These are phyloP conservation scores for Plecturocebus donacophilus DNA, from an alignment of 2,113 vertebrate genomes.

Conservation along the genomic window DNA sequence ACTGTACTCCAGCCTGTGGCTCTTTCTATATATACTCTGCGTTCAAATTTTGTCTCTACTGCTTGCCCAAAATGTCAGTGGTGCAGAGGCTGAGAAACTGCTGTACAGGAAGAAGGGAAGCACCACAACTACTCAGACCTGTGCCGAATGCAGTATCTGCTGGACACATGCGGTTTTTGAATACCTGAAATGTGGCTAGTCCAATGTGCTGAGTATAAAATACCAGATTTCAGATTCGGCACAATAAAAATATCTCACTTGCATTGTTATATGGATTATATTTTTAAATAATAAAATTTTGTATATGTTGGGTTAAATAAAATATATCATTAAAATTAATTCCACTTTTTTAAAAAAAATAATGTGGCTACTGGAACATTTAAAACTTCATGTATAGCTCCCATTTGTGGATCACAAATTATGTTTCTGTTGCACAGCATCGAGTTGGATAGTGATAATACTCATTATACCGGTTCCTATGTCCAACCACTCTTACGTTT, in stretches of 20 bases:
- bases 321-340: conserved; percentile 12
- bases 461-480: background rate
- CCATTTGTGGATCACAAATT: background rate
- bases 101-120: background rate
- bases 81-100: background rate
- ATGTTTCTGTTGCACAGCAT: background rate
- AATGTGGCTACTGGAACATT: background rate
- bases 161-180: accelerated
- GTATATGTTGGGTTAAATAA: background rate
- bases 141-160: accelerated
- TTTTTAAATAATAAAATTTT: background rate
- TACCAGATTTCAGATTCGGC: background rate
- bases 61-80: background rate
- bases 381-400: background rate
- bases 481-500: background rate
- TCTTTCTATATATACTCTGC: background rate
- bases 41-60: background rate
- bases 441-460: background rate
- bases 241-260: background rate
- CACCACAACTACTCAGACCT: accelerated
- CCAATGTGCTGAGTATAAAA: background rate
- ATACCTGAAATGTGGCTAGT: background rate
- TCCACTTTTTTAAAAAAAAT: background rate
- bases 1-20: background rate
- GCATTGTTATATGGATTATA: background rate